A percentile compares a stretch with the other conserved stretches of the same genome.
Conservation (phyloP, 2,888 invertebrate genomes). For the Hydroisotoma schaefferi region DNA sequence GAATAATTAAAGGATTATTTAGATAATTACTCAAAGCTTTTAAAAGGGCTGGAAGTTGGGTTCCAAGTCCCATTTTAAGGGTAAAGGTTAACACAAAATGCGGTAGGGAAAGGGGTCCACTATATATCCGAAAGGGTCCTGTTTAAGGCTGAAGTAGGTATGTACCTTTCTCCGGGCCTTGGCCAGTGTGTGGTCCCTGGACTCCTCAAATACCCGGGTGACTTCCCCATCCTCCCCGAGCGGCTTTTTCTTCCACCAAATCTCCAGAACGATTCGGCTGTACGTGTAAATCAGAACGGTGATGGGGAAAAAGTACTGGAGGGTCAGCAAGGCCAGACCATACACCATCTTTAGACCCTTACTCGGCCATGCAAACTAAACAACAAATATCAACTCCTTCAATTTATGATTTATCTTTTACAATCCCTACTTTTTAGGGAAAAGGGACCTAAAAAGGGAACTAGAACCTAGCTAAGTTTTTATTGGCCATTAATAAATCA, state of each 20-base stretch:
- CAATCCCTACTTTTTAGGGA: no score
- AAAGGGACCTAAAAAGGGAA: neutral
- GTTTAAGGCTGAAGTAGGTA: no score
- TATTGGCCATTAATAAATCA: neutral
- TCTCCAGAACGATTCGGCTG: constrained; percentile 75
- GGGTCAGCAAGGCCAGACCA: constrained; percentile 69
- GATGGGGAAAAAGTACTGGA: constrained; percentile 81
- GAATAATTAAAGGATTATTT: no score
- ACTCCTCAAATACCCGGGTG: constrained; percentile 62
- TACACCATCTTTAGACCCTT: constrained; percentile 66
- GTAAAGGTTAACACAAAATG: no score
- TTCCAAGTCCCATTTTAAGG: no score
- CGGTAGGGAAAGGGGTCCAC: no score
- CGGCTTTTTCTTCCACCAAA: constrained; percentile 84
- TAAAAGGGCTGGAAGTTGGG: no score
- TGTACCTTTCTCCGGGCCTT: constrained; percentile 86
- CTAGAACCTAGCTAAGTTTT: neutral
- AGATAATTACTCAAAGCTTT: no score
- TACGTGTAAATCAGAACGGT: constrained; percentile 78
- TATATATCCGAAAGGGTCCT: no score
- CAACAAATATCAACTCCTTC: no score
- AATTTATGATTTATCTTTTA: no score
- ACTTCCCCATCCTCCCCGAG: constrained; percentile 67
- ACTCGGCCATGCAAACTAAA: neutral
- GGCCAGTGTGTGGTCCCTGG: constrained; percentile 75